Evolutionary conservation across 2,888 invertebrate species (phyloP), one percentile per base, ranked within the genome.

Genomic region (Plebejus anna): DNA sequence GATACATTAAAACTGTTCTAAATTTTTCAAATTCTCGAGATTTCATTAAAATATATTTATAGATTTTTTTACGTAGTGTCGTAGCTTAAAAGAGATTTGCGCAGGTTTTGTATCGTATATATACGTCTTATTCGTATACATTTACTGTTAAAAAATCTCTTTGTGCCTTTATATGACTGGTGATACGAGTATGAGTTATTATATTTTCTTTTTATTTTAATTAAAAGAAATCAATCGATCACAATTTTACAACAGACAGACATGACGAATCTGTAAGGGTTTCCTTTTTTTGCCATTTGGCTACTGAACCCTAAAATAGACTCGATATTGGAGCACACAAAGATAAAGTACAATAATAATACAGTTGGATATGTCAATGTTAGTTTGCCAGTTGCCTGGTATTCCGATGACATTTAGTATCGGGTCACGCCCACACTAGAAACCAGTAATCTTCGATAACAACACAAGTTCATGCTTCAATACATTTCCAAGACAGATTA

Each of bases 1-100:
- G 73, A 73, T 73, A 16, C 73, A 28, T 73, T 55, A 55, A 55
- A 28, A 51, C 47, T 73, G 51, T 72, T 72, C 42, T 42, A 72
- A 22, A 72, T 72, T 47, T 72, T 72, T 72, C 4, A 72, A 42
- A 72, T 42, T 47, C 28, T 47, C 47, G 11, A 66, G 32, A 66
- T 66, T 66, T 66, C 4, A 66, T 66, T 13, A 16, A 66, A 16
- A 66, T 66, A 66, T 66, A 66, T 66, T 66, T 66, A 36, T 32
- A 36, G 66, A 22, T 4, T 66, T 66, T 61, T 36, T 11, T 66
- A 66, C 11, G 4, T 32, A 32, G 66, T 66, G 32, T 66, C 66
- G 32, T 66, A 66, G 36, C 66, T 66, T 66, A 13, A 13, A 28
- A 1, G 32, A 13, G 32, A 66, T 32, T 11, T 36, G 66, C 66